A percentile compares a stretch with the other conserved stretches of the same genome.
These are phyloP conservation scores for Magallana nippona DNA, from an alignment of 2,888 invertebrate species.

Conservation along the genomic window DNA sequence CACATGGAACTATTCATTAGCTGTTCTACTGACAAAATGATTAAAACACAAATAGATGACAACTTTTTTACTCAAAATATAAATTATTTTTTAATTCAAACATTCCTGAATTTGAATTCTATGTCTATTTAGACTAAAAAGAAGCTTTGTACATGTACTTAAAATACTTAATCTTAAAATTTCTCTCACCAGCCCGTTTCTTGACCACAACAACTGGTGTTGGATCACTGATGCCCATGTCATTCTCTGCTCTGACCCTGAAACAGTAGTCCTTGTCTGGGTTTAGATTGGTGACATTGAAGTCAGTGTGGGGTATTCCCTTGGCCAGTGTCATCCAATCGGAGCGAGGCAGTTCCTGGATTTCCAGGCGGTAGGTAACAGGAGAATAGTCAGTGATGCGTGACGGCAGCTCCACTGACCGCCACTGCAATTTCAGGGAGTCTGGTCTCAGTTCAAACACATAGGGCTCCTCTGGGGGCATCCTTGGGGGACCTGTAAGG, in stretches of 20 bases:
- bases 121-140: no score
- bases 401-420: conserved; percentile 70
- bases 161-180: no score
- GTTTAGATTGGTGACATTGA: conserved; percentile 82
- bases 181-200: conserved; percentile 66
- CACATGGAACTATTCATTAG: background rate
- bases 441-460: conserved; percentile 68
- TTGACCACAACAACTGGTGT: conserved; percentile 87
- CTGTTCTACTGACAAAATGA: background rate
- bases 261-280: conserved; percentile 97
- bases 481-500: conserved; percentile 70
- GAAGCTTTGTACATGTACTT: no score
- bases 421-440: conserved; percentile 71
- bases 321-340: conserved; percentile 84
- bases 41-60: no score
- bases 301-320: conserved; percentile 69
- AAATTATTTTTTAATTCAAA: no score
- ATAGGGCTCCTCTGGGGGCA: conserved; percentile 69
- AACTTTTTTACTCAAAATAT: no score
- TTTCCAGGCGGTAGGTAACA: conserved; percentile 74
- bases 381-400: conserved; percentile 81
- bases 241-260: conserved; percentile 96
- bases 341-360: conserved; percentile 84
- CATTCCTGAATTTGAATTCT: no score
- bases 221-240: conserved; percentile 97